Evolutionary conservation across 2,113 vertebrate species (phyloP).

Genomic region (Rhinopomastus cyanomelas): DNA sequence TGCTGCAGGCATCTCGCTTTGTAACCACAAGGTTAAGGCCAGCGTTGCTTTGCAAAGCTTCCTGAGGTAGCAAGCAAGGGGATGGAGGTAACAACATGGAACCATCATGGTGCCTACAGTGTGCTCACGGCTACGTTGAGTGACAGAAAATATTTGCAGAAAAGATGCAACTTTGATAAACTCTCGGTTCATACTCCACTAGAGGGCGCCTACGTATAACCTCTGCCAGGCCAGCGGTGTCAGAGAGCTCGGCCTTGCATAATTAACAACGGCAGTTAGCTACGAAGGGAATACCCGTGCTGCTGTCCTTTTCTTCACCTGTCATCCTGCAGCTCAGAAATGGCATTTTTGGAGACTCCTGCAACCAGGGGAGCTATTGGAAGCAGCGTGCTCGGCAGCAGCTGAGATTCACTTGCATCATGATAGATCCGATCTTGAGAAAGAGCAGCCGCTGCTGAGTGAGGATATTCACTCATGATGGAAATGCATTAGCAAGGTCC

Average conservation of each 20-base stretch:
- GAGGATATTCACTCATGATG: neutral
- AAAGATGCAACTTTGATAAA: neutral
- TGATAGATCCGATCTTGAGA: neutral
- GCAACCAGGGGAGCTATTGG: neutral
- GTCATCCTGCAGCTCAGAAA: neutral
- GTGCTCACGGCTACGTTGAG: neutral
- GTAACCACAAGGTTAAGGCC: neutral
- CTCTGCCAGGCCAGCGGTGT: slow-evolving; percentile 29
- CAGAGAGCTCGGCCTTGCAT: neutral
- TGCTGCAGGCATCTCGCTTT: neutral
- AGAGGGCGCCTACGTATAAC: slow-evolving; percentile 64
- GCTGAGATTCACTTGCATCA: neutral
- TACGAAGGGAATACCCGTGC: neutral
- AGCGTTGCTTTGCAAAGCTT: neutral
- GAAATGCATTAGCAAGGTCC: neutral
- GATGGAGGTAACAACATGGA: neutral
- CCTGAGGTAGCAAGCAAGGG: neutral
- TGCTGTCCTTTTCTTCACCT: neutral
- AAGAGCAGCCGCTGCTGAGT: neutral
- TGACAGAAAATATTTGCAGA: neutral
- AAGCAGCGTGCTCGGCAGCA: fast-evolving
- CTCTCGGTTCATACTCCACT: slow-evolving; percentile 34
- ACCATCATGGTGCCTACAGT: neutral
- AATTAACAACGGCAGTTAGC: neutral
- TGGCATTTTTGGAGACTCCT: neutral